Evolutionary conservation across 2,888 invertebrate genomes (phyloP), one percentile per base, ranked within the genome.

Genomic region (Xylota segnis): DNA sequence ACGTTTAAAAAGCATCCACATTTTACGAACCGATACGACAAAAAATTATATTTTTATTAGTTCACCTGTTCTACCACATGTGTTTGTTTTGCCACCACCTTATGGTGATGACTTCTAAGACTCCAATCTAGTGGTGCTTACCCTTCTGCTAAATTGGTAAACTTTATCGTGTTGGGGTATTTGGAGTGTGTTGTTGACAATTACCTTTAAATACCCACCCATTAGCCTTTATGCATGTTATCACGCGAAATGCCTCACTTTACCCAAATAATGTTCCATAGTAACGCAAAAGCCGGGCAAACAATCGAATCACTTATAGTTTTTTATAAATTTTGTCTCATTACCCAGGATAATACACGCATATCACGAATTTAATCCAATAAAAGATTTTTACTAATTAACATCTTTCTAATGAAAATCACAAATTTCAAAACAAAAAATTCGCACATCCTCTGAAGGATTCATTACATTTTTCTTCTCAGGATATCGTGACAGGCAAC

Each of bases 401-500:
- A 65, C 45, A 65, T 43, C n/a, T 10, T 16, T 14, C 27, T 40
- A 72, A 61, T 61, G 47, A 59, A 76, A 59, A 66, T 61, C 65
- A 56, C 56, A 43, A 75, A 45, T 32, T 56, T 54, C 14, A 59
- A 54, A 56, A n/a, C 12, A 18, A 18, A 76, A 58, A 58, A 37
- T 63, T 63, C 68, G 10, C 23, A 40, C 32, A 61, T 40, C 45
- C 45, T 37, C 18, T 16, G 9, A 34, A 47, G 43, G 58, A 66
- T 47, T 75, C 75, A 66, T 66, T 65, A 61, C 43, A 59, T 77
- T 52, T 18, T 45, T 52, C n/a, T 54, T 59, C 5, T 34, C 9
- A n/a, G 34, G 23, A 68, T 70, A 52, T 68, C 70, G 52, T 66
- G 71, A 74, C 66, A 56, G 63, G 27, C 79, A 74, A 27, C 32